phyloP scores from a whole-genome alignment of 2,888 invertebrate genomes.

The Incurvaria masculella region DNA sequence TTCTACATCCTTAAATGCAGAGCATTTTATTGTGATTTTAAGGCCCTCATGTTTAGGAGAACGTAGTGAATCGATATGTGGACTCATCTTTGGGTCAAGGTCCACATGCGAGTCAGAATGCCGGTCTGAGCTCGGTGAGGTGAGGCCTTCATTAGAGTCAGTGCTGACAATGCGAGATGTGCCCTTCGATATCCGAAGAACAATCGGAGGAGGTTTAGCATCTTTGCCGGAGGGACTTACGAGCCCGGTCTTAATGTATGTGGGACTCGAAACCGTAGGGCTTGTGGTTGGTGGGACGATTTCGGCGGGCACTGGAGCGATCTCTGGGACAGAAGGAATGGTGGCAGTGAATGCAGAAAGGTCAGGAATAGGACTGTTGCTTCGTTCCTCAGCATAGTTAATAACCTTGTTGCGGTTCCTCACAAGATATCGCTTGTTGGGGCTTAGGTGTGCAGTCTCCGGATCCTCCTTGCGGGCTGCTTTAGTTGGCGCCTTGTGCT shows the following conservation, averaged over 20 bases:
- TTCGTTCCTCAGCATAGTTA: constrained; percentile 62
- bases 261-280: constrained; percentile 38
- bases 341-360: not conserved
- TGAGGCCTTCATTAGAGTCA: constrained; percentile 61
- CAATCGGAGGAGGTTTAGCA: constrained; percentile 73
- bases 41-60: constrained; percentile 52
- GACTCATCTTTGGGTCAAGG: constrained; percentile 41
- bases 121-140: constrained; percentile 51
- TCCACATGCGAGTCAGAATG: constrained; percentile 47
- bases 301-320: constrained; percentile 19
- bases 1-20: constrained; percentile 34
- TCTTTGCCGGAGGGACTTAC: constrained; percentile 51
- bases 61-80: constrained; percentile 43
- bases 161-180: constrained; percentile 64
- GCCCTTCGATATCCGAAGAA: constrained; percentile 81
- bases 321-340: constrained; percentile 35
- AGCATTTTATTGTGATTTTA: constrained; percentile 52
- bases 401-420: constrained; percentile 59
- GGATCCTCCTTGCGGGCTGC: constrained; percentile 45
- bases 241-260: constrained; percentile 35
- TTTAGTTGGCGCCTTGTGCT: constrained; percentile 24
- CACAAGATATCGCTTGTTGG: constrained; percentile 49
- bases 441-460: constrained; percentile 40
- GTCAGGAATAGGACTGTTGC: constrained; percentile 51
- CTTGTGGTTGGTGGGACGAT: constrained; percentile 45